Evolutionary conservation across 2,113 vertebrate species (phyloP).

Genomic region (Choloepus hoffmanni): DNA sequence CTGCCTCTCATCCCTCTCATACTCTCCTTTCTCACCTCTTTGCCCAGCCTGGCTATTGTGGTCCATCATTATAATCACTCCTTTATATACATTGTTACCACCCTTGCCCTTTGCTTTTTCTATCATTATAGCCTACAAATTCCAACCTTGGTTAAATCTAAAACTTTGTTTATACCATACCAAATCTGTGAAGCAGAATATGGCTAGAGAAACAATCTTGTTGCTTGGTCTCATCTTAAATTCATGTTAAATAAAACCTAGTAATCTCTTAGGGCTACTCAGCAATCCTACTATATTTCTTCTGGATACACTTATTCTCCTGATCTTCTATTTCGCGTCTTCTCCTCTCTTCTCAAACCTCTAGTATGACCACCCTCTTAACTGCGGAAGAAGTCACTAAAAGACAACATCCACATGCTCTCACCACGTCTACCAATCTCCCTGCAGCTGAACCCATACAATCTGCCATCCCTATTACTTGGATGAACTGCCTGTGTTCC

Average conservation of each 20-base stretch:
- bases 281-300: neutral
- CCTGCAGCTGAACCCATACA: neutral
- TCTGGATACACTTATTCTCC: neutral
- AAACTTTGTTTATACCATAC: neutral
- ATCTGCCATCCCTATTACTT: neutral
- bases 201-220: neutral
- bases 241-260: neutral
- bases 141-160: neutral
- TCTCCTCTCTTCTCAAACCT: neutral
- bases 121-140: neutral
- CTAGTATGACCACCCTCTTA: neutral
- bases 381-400: neutral
- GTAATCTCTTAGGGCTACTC: neutral
- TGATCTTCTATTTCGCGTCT: neutral
- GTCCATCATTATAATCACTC: neutral
- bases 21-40: neutral
- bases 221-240: slow-evolving; percentile 10
- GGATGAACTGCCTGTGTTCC: neutral
- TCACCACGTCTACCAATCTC: neutral
- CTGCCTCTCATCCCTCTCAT: neutral
- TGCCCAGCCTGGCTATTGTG: neutral
- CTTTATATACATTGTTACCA: neutral
- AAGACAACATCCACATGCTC: neutral
- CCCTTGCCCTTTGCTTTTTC: neutral
- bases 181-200: neutral